Conservation (phyloP, 2,797 vertebrate genomes). For the Poeciliopsis turneri region DNA sequence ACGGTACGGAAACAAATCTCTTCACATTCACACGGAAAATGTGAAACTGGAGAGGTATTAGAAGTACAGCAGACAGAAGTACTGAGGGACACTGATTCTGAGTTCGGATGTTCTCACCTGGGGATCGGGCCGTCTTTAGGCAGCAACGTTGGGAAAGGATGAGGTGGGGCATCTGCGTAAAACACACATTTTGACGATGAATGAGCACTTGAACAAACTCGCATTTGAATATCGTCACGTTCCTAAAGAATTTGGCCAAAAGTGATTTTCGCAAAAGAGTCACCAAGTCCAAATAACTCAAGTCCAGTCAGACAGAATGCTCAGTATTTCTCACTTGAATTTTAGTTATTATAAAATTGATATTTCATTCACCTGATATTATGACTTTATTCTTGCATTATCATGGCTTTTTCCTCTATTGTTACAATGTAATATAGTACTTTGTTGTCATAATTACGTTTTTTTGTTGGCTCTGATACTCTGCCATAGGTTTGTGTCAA, state of each 20-base stretch:
- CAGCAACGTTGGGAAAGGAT: constrained; percentile 30
- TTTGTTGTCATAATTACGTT: too few relatives aligned
- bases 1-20: neutral
- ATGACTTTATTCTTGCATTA: too few relatives aligned
- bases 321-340: too few relatives aligned
- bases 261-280: too few relatives aligned
- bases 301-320: neutral
- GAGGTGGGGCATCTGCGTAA: constrained; percentile 53
- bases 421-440: too few relatives aligned
- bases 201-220: neutral
- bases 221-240: neutral
- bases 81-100: neutral
- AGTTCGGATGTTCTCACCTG: constrained; percentile 50
- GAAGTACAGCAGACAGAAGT: neutral
- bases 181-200: constrained; percentile 12
- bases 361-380: neutral
- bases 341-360: too few relatives aligned
- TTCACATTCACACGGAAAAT: neutral
- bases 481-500: neutral
- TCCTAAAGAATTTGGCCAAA: too few relatives aligned
- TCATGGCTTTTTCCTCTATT: too few relatives aligned
- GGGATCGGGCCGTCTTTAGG: constrained; percentile 57
- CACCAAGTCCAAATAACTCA: neutral
- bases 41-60: neutral
- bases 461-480: too few relatives aligned